phyloP scores from a whole-genome alignment of 2,797 vertebrate genomes.

The Calcarius lapponicus region DNA sequence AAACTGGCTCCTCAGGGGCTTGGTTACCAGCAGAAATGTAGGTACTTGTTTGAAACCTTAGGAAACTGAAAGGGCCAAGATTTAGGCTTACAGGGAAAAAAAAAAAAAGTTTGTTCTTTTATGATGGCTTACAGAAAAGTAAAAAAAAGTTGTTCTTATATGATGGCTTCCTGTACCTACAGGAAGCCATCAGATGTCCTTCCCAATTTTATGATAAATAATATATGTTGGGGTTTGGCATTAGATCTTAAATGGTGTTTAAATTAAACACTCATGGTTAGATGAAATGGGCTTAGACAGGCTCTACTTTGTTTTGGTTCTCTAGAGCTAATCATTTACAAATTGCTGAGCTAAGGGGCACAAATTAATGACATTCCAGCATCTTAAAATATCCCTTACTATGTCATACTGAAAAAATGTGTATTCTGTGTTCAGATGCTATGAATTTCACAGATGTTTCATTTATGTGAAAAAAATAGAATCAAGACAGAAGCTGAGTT shows the following conservation, averaged over 20 bases:
- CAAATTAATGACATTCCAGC: conserved; percentile 44
- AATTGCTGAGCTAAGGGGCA: conserved; percentile 41
- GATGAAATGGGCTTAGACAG: conserved; percentile 30
- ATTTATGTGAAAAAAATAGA: not conserved
- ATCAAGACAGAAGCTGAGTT: not conserved
- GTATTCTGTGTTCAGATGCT: not conserved
- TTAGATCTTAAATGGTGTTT: not conserved
- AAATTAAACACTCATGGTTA: not conserved
- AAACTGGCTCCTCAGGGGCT: not conserved
- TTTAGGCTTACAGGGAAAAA: not conserved
- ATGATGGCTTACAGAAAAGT: not conserved
- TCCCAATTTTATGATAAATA: not conserved
- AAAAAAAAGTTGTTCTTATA: not conserved
- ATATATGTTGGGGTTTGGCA: not conserved
- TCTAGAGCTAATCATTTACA: conserved; percentile 60
- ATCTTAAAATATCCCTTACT: conserved; percentile 18
- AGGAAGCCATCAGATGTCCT: not conserved
- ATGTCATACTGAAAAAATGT: conserved; percentile 19
- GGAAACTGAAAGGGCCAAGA: not conserved
- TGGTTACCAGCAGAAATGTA: not conserved
- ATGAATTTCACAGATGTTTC: conserved; percentile 18
- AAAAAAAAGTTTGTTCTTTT: not conserved
- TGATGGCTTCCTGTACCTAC: not conserved
- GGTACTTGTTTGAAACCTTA: not conserved
- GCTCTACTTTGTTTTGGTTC: conserved; percentile 45